These are phyloP conservation scores for Andrena cerasifolii DNA, from an alignment of 1,140 invertebrate genomes.

Conservation along the genomic window DNA sequence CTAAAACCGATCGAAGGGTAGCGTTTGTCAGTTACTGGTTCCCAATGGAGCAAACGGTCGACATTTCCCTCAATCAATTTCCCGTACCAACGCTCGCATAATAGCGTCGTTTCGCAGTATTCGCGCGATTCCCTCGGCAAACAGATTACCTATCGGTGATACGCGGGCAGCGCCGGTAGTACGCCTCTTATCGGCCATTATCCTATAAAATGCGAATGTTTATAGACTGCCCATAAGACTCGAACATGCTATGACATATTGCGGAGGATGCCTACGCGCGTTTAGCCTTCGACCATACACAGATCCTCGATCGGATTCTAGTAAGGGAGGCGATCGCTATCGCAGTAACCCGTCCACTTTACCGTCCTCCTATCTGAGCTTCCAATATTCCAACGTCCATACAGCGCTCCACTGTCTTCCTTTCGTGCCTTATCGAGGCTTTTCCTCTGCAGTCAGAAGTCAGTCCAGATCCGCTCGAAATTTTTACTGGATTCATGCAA, in stretches of 20 bases:
- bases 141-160: constrained; percentile 24
- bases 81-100: background rate
- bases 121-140: background rate
- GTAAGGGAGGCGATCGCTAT: background rate
- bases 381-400: background rate
- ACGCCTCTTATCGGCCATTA: constrained; percentile 41
- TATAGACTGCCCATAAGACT: constrained; percentile 33
- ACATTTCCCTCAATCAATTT: background rate
- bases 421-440: background rate
- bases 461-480: too few relatives aligned
- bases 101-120: background rate
- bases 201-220: constrained; percentile 37
- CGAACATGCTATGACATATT: background rate
- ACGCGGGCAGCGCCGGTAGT: background rate
- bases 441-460: background rate
- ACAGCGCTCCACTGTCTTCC: background rate
- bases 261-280: background rate
- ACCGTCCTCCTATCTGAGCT: constrained; percentile 1
- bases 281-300: background rate
- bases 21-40: too few relatives aligned
- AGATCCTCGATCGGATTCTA: background rate
- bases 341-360: constrained; percentile 3
- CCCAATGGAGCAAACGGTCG: background rate
- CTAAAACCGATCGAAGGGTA: too few relatives aligned
- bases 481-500: background rate